Evolutionary conservation across 2,113 vertebrate genomes (phyloP), one percentile per base, ranked within the genome.

Genomic region (Phyllopteryx taeniolatus): DNA sequence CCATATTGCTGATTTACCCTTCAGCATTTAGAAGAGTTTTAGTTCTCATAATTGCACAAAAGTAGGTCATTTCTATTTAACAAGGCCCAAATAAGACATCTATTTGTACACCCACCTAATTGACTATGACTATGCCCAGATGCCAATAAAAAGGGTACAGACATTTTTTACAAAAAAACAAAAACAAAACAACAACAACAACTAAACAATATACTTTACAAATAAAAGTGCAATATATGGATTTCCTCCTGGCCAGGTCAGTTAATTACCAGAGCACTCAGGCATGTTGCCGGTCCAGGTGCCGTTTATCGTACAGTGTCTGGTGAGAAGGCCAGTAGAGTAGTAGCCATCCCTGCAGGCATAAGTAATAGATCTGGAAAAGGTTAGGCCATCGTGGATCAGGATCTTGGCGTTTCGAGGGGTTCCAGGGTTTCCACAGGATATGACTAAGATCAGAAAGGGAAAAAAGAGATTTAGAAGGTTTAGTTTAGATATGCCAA

Each of bases 391-490:
- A 0, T 98, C 96, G 1, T 96, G 97, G 83, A 94, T 94, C 63
- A 94, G 68, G 27, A 98, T 95, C 57, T 90, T 90, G 4, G 96
- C 89, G 0, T 98, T 99, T 76, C 94, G 93, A 67, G 97, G 97
- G 0, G 96, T 98, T 68, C 97, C 97, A 0, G 97, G 97, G 71
- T 98, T 99, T 57, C 97, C 97, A 76, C 97, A 99, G 22, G 96
- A 98, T 74, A 98, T 91, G 57, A 98, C 97, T 99, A 74, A 51
- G 57, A 80, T 53, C 12, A 75, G 43, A 66, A 51, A 70, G 46
- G 43, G 9, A 80, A 33, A 80, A 2, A 39, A n/a, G 0, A 70
- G 43, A 13, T 49, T 67, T 53, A 27, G 27, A 27, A 7, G 59
- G 2, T 65, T 44, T 13, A 22, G 10, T 46, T 59, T 13, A 53